These are phyloP conservation scores for Butastur rufipennis DNA, from an alignment of 2,113 vertebrate species.

Conservation along the genomic window DNA sequence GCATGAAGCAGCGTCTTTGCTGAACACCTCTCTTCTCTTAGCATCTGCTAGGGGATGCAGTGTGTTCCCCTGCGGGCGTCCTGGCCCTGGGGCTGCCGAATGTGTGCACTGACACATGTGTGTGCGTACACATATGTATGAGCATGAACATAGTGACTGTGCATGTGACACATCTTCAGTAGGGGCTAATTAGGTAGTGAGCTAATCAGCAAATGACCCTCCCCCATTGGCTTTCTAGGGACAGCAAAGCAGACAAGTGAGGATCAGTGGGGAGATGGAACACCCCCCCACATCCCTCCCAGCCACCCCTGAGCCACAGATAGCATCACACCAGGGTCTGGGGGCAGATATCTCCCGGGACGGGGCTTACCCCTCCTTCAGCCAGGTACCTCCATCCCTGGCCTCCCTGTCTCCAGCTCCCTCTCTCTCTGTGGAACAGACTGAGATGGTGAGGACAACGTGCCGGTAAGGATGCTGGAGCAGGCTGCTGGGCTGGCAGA, in stretches of 20 bases:
- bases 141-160: neutral
- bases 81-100: neutral
- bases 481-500: neutral
- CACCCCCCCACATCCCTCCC: neutral
- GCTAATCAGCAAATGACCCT: neutral
- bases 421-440: neutral
- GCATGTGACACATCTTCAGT: neutral
- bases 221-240: neutral
- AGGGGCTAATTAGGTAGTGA: neutral
- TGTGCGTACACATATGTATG: neutral
- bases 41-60: neutral
- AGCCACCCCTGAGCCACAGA: neutral
- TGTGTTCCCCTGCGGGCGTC: neutral
- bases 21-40: neutral
- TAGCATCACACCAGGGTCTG: neutral
- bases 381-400: neutral
- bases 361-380: neutral
- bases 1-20: slow-evolving; percentile 5
- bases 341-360: neutral
- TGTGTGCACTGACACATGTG: neutral
- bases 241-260: neutral
- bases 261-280: neutral
- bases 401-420: neutral
- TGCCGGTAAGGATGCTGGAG: neutral
- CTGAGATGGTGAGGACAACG: neutral